Conservation (phyloP, 1,140 invertebrate species). For the Bursaphelenchus mucronatus region DNA sequence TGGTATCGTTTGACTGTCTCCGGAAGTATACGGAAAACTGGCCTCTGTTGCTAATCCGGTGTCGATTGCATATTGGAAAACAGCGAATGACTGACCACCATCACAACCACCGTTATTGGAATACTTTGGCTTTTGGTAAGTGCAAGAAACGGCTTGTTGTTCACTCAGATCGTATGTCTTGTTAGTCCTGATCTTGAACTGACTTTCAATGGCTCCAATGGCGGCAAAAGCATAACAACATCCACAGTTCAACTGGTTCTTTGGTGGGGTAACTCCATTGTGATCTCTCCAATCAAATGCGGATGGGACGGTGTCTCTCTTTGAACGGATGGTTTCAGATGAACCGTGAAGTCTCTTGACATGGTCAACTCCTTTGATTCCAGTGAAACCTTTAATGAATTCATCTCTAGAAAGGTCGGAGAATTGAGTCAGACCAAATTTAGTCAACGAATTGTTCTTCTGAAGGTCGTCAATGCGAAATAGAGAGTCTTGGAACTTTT, state of each 20-base stretch:
- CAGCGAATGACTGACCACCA: background rate
- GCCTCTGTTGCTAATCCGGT: background rate
- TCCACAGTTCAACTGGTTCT: conserved; percentile 73
- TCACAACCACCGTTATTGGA: conserved; percentile 66
- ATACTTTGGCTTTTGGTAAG: conserved; percentile 71
- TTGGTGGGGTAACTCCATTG: conserved; percentile 73
- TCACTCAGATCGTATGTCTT: conserved; percentile 83
- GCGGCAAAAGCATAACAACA: conserved; percentile 97
- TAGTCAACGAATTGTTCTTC: too few relatives aligned
- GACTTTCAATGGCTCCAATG: conserved; percentile 89
- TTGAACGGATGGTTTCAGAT: too few relatives aligned
- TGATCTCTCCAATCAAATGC: conserved; percentile 74
- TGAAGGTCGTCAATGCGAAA: too few relatives aligned
- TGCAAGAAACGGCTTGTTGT: conserved; percentile 80
- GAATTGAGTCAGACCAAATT: too few relatives aligned
- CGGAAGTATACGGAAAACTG: background rate
- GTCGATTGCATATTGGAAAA: background rate
- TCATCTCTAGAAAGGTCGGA: too few relatives aligned
- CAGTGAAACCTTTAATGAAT: too few relatives aligned
- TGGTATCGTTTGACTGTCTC: background rate
- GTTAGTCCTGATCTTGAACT: conserved; percentile 77
- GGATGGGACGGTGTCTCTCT: conserved; percentile 61
- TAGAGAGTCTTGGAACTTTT: too few relatives aligned
- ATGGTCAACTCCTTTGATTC: too few relatives aligned
- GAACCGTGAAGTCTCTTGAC: too few relatives aligned